Evolutionary conservation across 2,888 invertebrate species (phyloP), one percentile per base, ranked within the genome.

Genomic region (Drosophila lutescens): DNA sequence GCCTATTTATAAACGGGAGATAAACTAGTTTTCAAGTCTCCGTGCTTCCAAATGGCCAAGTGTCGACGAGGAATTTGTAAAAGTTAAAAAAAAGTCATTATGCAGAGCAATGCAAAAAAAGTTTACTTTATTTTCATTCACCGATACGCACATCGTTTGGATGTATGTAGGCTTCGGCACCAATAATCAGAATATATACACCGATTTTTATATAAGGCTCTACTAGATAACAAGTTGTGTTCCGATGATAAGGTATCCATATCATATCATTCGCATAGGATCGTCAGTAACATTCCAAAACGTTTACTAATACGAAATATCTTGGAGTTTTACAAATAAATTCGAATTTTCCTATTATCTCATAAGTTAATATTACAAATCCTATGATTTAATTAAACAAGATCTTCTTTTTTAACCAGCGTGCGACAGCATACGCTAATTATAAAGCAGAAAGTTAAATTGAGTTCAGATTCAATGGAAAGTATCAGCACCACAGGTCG

Each of bases 401-500:
- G 4, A n/a, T 26, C 9, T 9, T n/a, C 8, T 9, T 10, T 49
- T 34, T 4, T 17, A 30, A 30, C 7, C 13, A 49, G 49, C 32
- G 32, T 17, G 7, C 49, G 13, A 17, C 17, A 32, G 49, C 32
- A 34, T n/a, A 23, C 20, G 41, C 12, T 30, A 41, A 17, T 20
- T 49, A 20, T 49, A 41, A 30, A 30, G n/a, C 15, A 8, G 15
- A 41, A 41, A 43, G 30, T 26, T 30, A 23, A 41, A 41, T 54
- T 30, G 26, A 59, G 26, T 36, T 38, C 59, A 41, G 51, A 53
- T 70, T 63, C 57, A 53, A 92, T 92, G 92, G 92, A 92, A 79
- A 91, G 88, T 76, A 88, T 91, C 78, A 91, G 89, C 78, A 90
- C 91, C 75, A 91, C 91, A 75, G 95, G 95, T 91, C 94, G 97